Evolutionary conservation across 2,888 invertebrate genomes (phyloP).

Genomic region (Loripinus fragilis): DNA sequence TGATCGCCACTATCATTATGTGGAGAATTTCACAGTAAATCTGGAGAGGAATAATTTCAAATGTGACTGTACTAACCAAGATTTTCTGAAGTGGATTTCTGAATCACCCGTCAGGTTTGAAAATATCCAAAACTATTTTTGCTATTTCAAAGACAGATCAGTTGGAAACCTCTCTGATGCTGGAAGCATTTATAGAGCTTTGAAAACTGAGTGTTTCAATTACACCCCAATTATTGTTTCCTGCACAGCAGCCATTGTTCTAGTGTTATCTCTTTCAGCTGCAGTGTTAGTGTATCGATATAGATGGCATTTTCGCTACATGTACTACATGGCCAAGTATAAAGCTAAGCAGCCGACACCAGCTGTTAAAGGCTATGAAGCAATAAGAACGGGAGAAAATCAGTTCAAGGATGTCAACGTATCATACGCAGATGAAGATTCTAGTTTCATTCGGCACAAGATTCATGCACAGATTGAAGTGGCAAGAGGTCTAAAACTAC

Average conservation of each 20-base stretch:
- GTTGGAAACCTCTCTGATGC: neutral
- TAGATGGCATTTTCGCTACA: conserved; percentile 46
- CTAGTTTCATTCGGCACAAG: conserved; percentile 16
- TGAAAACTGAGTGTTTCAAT: conserved; percentile 33
- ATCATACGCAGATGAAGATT: conserved; percentile 50
- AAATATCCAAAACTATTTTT: conserved; percentile 19
- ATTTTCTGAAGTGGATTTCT: conserved; percentile 44
- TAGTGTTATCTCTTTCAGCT: conserved; percentile 17
- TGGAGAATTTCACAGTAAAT: conserved; percentile 13
- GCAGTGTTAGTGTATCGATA: conserved; percentile 33
- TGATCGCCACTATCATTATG: neutral
- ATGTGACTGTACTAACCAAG: conserved; percentile 33
- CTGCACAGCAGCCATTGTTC: neutral
- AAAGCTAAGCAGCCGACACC: conserved; percentile 20
- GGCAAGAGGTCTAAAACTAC: conserved; percentile 27
- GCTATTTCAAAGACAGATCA: conserved; percentile 24
- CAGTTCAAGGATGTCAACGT: conserved; percentile 34
- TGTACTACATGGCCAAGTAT: conserved; percentile 45
- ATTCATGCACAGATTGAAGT: conserved; percentile 37
- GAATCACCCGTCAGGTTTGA: conserved; percentile 30
- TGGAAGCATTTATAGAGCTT: neutral
- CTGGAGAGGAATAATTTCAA: conserved; percentile 29
- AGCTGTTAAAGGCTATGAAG: neutral
- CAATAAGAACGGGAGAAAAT: neutral
- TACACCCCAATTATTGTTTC: conserved; percentile 23